Evolutionary conservation across 2,797 vertebrate species (phyloP).

Genomic region (Alcedo atthis): DNA sequence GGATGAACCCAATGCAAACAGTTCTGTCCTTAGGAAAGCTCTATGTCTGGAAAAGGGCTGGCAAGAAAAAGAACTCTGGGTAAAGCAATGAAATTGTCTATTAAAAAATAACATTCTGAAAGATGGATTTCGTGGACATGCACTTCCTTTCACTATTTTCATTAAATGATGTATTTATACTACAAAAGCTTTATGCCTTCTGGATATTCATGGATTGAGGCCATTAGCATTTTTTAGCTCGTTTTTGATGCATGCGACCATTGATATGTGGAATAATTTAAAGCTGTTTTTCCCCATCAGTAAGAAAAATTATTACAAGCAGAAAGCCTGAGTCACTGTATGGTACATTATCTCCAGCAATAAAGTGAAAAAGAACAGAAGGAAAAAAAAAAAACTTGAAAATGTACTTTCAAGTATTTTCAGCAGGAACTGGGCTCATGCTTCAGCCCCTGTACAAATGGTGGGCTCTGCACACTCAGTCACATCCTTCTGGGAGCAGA

Average conservation of each 20-base stretch:
- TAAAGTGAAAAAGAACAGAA: neutral
- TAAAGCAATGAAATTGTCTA: conserved; percentile 39
- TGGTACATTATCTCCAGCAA: conserved; percentile 28
- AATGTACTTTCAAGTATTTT: neutral
- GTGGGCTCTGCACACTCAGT: neutral
- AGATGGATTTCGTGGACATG: conserved; percentile 45
- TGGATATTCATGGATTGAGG: conserved; percentile 50
- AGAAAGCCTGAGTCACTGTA: conserved; percentile 25
- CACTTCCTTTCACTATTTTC: conserved; percentile 47
- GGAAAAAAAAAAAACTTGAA: neutral
- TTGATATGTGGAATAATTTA: conserved; percentile 37
- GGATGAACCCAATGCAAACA: neutral
- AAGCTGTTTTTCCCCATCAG: conserved; percentile 28
- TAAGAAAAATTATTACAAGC: conserved; percentile 46
- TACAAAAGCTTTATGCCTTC: conserved; percentile 40
- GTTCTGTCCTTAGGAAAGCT: neutral
- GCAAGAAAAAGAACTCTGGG: conserved; percentile 10
- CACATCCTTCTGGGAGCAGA: neutral
- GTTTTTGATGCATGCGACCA: conserved; percentile 19
- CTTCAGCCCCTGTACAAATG: neutral
- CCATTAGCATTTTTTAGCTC: conserved; percentile 36
- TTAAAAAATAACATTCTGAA: conserved; percentile 55
- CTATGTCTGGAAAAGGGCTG: neutral
- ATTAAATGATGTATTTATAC: conserved; percentile 59
- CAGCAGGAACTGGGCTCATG: neutral